Percentiles rank a stretch among this genome's conserved stretches.
These are phyloP conservation scores for Caiman crocodilus DNA, from an alignment of 2,797 vertebrate species.

Conservation along the genomic window DNA sequence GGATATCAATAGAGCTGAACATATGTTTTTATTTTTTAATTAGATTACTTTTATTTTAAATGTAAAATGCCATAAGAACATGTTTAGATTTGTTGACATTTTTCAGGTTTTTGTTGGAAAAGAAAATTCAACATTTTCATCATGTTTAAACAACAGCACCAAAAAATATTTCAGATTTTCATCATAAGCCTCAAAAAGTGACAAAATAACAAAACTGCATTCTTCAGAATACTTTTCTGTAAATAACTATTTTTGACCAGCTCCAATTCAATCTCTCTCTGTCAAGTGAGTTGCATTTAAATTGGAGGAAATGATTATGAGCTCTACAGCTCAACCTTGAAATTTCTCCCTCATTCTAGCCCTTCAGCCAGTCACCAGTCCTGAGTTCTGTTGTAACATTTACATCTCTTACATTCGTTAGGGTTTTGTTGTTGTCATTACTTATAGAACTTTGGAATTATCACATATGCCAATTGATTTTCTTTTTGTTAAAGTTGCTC, in stretches of 20 bases:
- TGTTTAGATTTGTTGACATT: neutral
- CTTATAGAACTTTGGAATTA: too few relatives aligned
- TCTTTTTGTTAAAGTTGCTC: too few relatives aligned
- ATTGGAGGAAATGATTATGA: too few relatives aligned
- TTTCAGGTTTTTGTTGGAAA: neutral
- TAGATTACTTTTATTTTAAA: neutral
- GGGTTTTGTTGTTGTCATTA: too few relatives aligned
- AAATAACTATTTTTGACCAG: neutral
- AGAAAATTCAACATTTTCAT: neutral
- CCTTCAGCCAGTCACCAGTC: too few relatives aligned
- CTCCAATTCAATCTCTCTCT: neutral
- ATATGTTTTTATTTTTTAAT: rapidly evolving
- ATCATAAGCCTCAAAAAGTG: neutral
- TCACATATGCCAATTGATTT: too few relatives aligned
- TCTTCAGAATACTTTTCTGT: neutral
- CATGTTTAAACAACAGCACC: neutral
- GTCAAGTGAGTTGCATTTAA: neutral
- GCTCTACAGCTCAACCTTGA: too few relatives aligned
- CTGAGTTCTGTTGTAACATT: too few relatives aligned
- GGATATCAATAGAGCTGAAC: neutral
- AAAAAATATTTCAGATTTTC: neutral
- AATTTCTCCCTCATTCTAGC: too few relatives aligned
- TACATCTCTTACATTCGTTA: too few relatives aligned
- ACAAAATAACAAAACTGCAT: neutral
- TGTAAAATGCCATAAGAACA: neutral